These are phyloP conservation scores for Scolopax bukidnonensis DNA, from an alignment of 2,797 vertebrate genomes.

Conservation along the genomic window DNA sequence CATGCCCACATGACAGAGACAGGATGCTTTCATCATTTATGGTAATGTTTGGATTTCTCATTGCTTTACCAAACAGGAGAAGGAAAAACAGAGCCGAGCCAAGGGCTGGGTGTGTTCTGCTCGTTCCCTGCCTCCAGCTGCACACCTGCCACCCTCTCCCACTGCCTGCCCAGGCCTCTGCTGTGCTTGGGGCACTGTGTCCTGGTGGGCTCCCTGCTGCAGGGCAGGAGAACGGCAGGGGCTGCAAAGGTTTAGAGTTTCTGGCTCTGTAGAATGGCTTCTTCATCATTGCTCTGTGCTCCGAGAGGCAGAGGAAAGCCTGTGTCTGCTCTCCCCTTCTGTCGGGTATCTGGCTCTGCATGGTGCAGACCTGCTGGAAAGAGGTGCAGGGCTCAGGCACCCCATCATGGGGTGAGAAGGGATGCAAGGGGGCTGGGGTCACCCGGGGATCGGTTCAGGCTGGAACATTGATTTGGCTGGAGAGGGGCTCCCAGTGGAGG, in stretches of 20 bases:
- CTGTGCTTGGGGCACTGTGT: rapidly evolving
- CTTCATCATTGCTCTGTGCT: neutral
- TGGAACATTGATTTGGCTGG: neutral
- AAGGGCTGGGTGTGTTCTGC: neutral
- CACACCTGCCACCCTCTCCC: neutral
- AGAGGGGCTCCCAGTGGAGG: rapidly evolving
- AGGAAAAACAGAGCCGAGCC: neutral
- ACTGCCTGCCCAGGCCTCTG: neutral
- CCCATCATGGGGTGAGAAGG: rapidly evolving
- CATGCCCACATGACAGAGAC: neutral
- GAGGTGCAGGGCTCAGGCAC: neutral
- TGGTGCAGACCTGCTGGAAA: neutral
- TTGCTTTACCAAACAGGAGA: neutral
- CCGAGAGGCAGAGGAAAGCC: neutral
- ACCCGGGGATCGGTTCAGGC: rapidly evolving
- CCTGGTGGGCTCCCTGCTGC: rapidly evolving
- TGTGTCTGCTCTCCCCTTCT: neutral
- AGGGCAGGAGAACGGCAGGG: rapidly evolving
- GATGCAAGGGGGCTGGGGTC: neutral
- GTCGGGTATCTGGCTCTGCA: neutral
- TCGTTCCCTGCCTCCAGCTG: rapidly evolving
- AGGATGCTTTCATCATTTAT: conserved; percentile 77
- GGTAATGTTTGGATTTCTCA: conserved; percentile 76
- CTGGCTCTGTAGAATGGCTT: rapidly evolving
- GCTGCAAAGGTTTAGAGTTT: neutral